Conservation (phyloP, 2,888 invertebrate genomes). For the Strigamia maritima region DNA sequence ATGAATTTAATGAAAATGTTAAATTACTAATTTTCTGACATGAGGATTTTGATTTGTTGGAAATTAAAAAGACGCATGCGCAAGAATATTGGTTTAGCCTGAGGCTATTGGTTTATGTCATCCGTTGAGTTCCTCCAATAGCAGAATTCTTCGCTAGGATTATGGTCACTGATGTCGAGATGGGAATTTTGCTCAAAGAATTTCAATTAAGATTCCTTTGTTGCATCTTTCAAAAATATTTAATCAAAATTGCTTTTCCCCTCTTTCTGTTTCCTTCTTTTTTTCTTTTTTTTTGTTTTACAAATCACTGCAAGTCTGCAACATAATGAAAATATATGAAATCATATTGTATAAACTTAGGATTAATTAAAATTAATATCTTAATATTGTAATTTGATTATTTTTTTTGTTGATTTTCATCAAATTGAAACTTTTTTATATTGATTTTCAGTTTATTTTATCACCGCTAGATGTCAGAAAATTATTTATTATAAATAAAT, state of each 20-base stretch:
- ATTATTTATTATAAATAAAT: no score
- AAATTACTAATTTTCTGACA: background rate
- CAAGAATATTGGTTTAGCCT: background rate
- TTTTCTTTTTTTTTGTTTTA: background rate
- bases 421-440: no score
- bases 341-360: no score
- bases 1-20: no score
- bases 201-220: background rate
- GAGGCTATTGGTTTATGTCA: background rate
- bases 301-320: no score
- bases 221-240: background rate
- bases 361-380: no score
- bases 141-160: background rate
- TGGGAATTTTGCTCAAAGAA: background rate
- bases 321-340: no score
- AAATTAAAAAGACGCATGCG: background rate
- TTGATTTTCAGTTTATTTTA: no score
- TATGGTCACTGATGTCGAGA: background rate
- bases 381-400: no score
- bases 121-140: background rate
- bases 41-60: background rate
- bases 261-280: background rate
- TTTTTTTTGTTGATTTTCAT: no score
- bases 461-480: no score
- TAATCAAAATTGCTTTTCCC: background rate